phyloP scores from a whole-genome alignment of 1,140 invertebrate species.

The Cyclargus thomasi region DNA sequence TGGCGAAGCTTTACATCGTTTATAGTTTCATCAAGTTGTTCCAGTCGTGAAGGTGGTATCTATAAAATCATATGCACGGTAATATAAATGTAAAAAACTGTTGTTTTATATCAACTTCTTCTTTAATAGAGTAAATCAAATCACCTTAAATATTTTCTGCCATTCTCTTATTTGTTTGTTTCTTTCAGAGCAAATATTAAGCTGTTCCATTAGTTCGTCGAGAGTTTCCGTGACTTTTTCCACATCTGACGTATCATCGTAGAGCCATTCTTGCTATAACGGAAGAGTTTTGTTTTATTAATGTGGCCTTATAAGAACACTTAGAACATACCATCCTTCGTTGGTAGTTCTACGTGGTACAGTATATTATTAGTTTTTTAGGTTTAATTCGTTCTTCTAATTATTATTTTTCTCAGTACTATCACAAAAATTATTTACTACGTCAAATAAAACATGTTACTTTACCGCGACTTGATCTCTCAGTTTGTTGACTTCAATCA shows the following conservation, averaged over 20 bases:
- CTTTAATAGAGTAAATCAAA: conserved; percentile 2
- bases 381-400: neutral
- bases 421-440: neutral
- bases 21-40: conserved; percentile 85
- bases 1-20: conserved; percentile 86
- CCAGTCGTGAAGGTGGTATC: conserved; percentile 85
- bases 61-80: conserved; percentile 17
- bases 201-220: conserved; percentile 76
- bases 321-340: too few relatives aligned
- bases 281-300: neutral
- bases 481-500: conserved; percentile 80
- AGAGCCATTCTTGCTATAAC: conserved; percentile 81
- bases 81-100: neutral
- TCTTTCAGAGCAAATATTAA: conserved; percentile 77
- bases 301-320: neutral
- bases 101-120: too few relatives aligned
- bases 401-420: neutral
- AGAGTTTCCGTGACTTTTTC: conserved; percentile 79
- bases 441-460: neutral
- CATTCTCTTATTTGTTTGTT: conserved; percentile 82
- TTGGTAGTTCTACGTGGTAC: too few relatives aligned
- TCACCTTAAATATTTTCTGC: conserved; percentile 83
- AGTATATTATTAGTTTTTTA: neutral
- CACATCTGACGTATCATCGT: conserved; percentile 82
- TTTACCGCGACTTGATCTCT: conserved; percentile 78